phyloP scores from a whole-genome alignment of 2,113 vertebrate genomes.

The Notarius quadriscutis region DNA sequence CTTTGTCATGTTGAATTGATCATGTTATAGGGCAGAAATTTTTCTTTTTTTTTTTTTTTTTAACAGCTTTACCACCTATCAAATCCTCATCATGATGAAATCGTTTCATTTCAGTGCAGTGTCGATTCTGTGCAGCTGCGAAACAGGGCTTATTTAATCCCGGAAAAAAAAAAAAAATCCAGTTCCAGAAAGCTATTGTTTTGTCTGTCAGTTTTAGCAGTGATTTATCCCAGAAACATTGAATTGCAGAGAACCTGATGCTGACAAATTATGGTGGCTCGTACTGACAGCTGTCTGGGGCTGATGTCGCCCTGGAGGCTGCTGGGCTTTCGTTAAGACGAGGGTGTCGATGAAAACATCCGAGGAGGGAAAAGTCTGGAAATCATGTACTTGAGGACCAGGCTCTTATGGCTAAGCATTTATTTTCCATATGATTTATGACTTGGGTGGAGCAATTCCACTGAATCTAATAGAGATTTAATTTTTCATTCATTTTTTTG shows the following conservation, averaged over 20 bases:
- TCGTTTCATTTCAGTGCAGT: neutral
- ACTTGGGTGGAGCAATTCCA: neutral
- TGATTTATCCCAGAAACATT: conserved; percentile 64
- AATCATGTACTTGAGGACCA: neutral
- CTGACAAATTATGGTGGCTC: conserved; percentile 41
- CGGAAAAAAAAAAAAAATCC: neutral
- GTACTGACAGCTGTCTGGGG: conserved; percentile 45
- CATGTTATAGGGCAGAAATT: neutral
- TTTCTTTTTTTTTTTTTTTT: neutral
- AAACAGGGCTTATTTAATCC: conserved; percentile 1
- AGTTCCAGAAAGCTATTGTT: conserved; percentile 42
- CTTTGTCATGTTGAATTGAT: conserved; percentile 7
- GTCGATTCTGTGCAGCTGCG: neutral
- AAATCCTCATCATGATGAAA: conserved; percentile 7
- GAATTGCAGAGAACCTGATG: conserved; percentile 60
- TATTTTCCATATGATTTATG: conserved; percentile 21
- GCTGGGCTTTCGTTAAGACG: conserved; percentile 27
- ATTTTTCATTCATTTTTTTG: conserved; percentile 7
- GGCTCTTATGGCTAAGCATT: neutral
- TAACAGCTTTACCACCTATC: conserved; percentile 47
- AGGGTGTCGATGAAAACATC: conserved; percentile 54
- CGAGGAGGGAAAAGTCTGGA: neutral
- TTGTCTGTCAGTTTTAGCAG: conserved; percentile 49
- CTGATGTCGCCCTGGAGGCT: conserved; percentile 47
- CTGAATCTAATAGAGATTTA: conserved; percentile 17